A percentile compares a stretch with the other conserved stretches of the same genome.
phyloP scores from a whole-genome alignment of 2,113 vertebrate species.

The Gnathochromis pfefferi region DNA sequence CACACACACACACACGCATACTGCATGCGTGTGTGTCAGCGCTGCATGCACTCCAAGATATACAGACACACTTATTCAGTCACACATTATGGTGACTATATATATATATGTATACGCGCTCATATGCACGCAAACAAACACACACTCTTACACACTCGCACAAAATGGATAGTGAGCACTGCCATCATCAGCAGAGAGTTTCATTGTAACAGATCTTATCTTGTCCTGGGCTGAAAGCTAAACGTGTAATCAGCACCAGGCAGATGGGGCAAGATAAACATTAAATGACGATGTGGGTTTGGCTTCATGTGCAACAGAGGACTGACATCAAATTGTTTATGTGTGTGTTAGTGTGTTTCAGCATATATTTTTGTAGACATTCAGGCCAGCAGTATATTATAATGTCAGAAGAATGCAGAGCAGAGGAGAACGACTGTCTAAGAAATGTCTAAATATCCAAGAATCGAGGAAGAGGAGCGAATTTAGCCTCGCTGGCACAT shows the following conservation, averaged over 20 bases:
- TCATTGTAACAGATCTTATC: constrained; percentile 60
- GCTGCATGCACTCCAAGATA: background rate
- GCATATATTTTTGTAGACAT: background rate
- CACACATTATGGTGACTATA: background rate
- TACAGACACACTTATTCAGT: background rate
- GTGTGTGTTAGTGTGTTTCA: background rate
- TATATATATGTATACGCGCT: rapidly evolving
- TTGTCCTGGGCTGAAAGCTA: constrained; percentile 37
- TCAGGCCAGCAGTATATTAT: background rate
- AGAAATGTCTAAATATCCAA: background rate
- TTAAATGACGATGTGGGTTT: constrained; percentile 57
- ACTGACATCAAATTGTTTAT: constrained; percentile 23
- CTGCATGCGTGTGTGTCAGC: background rate
- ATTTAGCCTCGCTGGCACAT: background rate
- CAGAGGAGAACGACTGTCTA: background rate
- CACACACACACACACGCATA: background rate
- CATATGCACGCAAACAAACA: background rate
- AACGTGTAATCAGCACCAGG: constrained; percentile 62
- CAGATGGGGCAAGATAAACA: constrained; percentile 68
- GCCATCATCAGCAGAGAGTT: constrained; percentile 28
- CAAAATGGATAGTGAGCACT: background rate
- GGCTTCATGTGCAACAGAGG: constrained; percentile 21
- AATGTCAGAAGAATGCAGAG: background rate
- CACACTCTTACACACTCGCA: background rate
- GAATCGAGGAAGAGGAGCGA: background rate